phyloP scores from a whole-genome alignment of 1,140 invertebrate genomes.

The Neotoxoptera formosana region DNA sequence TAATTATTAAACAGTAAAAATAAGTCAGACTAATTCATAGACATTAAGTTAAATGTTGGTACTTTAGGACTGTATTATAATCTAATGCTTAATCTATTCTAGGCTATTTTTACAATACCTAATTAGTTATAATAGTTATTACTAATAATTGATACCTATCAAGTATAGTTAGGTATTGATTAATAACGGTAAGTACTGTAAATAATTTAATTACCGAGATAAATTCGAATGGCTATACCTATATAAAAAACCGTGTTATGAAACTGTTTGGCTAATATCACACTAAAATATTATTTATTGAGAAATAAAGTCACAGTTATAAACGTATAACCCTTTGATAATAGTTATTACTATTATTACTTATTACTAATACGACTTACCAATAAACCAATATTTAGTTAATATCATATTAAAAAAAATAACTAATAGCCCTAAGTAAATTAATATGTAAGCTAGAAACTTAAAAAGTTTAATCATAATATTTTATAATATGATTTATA shows the following conservation, averaged over 20 bases:
- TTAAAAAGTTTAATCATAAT: neutral
- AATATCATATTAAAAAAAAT: neutral
- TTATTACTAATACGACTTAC: too few relatives aligned
- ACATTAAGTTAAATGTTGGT: neutral
- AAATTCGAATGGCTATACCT: neutral
- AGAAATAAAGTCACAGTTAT: neutral
- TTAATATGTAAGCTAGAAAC: neutral
- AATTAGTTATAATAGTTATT: too few relatives aligned
- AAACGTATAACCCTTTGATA: neutral
- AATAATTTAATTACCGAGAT: neutral
- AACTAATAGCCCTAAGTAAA: neutral
- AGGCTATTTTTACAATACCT: too few relatives aligned
- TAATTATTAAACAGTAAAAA: neutral
- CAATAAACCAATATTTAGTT: neutral
- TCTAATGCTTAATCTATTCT: too few relatives aligned
- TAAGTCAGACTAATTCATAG: neutral
- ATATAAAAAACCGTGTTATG: neutral
- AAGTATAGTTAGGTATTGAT: neutral
- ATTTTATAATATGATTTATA: neutral
- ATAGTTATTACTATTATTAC: neutral
- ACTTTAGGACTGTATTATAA: neutral
- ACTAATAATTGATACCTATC: neutral
- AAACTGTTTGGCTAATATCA: neutral
- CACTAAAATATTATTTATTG: neutral
- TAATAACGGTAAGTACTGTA: neutral